Evolutionary conservation across 2,113 vertebrate species (phyloP).

Genomic region (Columbina picui): DNA sequence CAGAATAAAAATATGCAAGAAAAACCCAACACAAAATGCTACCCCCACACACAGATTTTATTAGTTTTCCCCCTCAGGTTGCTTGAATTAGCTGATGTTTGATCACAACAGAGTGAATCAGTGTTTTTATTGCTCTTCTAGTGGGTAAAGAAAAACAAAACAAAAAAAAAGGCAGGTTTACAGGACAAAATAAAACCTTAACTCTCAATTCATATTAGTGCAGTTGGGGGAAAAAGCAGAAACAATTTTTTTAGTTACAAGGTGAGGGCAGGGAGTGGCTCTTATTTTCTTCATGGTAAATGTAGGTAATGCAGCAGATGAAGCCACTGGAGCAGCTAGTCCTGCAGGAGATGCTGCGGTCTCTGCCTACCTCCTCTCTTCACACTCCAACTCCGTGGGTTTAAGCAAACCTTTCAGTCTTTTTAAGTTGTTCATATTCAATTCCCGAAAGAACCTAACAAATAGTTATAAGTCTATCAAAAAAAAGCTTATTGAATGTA

Average conservation of each 20-base stretch:
- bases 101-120: conserved; percentile 15
- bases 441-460: neutral
- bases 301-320: accelerated
- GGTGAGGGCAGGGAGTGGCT: accelerated
- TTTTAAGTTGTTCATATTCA: neutral
- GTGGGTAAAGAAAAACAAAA: too few relatives aligned
- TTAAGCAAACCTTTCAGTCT: neutral
- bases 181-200: neutral
- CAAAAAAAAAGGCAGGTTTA: neutral
- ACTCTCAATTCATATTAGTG: neutral
- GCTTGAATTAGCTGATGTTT: neutral
- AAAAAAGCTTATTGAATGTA: neutral
- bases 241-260: neutral
- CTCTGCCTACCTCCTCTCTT: neutral
- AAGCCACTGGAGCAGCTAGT: neutral
- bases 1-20: conserved; percentile 21
- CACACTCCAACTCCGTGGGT: accelerated
- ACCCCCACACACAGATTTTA: neutral
- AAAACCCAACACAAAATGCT: neutral
- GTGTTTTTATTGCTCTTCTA: neutral
- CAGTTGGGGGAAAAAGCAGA: neutral
- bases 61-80: neutral
- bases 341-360: neutral
- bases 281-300: neutral
- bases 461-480: neutral